Conservation (phyloP, 2,888 invertebrate species). For the Athalia circularis region DNA sequence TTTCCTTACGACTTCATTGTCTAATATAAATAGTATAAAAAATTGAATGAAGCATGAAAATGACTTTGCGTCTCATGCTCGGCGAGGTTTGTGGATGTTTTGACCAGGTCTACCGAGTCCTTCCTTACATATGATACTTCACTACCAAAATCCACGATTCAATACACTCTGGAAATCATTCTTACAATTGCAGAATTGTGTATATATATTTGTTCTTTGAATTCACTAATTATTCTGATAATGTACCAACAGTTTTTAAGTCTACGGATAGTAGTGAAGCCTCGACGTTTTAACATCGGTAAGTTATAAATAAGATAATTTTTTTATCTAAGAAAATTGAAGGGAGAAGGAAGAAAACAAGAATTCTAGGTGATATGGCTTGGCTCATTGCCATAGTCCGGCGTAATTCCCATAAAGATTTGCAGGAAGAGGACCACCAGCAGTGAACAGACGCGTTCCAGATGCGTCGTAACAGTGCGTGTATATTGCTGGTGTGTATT, state of each 20-base stretch:
- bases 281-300: slow-evolving; percentile 9
- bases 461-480: slow-evolving; percentile 97
- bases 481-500: slow-evolving; percentile 95
- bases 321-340: slow-evolving; percentile 31
- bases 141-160: background rate
- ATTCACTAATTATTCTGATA: background rate
- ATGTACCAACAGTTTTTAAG: background rate
- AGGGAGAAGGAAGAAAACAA: background rate
- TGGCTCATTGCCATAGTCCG: slow-evolving; percentile 89
- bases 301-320: slow-evolving; percentile 30
- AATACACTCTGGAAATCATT: background rate
- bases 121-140: background rate
- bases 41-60: too few relatives aligned
- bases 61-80: too few relatives aligned
- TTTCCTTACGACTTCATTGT: too few relatives aligned
- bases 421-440: slow-evolving; percentile 95
- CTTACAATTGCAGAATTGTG: slow-evolving; percentile 1
- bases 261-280: background rate
- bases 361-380: slow-evolving; percentile 43
- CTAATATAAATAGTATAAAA: too few relatives aligned
- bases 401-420: slow-evolving; percentile 96
- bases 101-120: too few relatives aligned
- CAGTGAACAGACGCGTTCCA: slow-evolving; percentile 93
- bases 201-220: background rate
- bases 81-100: too few relatives aligned